phyloP scores from a whole-genome alignment of 2,888 invertebrate species.

The Hesperia comma region DNA sequence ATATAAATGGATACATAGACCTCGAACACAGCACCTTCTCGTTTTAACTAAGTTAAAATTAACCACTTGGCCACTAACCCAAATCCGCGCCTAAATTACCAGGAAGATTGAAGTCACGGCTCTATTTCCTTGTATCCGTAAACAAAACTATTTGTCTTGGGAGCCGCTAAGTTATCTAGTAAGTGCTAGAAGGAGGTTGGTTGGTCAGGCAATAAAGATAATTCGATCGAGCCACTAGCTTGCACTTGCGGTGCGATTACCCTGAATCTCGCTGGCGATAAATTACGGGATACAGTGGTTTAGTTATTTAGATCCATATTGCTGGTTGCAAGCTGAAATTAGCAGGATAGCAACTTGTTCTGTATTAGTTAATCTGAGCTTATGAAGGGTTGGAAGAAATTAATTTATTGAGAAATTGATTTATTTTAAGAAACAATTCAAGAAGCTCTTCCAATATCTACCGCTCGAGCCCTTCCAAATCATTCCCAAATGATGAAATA shows the following conservation, averaged over 20 bases:
- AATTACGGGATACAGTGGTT: conserved; percentile 4
- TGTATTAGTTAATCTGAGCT: neutral
- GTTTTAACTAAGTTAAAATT: no score
- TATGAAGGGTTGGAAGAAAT: no score
- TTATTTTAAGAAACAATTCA: no score
- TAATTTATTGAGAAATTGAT: no score
- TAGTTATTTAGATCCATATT: conserved; percentile 16
- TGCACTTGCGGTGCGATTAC: conserved; percentile 8
- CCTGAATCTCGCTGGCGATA: conserved; percentile 11
- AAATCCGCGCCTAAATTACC: no score
- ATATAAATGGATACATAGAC: no score
- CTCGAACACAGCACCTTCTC: no score
- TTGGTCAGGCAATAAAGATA: conserved; percentile 22
- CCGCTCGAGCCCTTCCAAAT: no score
- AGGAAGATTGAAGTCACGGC: neutral
- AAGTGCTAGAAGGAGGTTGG: conserved; percentile 19
- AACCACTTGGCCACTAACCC: neutral
- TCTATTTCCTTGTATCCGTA: neutral
- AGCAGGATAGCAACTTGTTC: neutral
- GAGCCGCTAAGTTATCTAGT: conserved; percentile 18
- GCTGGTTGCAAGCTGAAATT: neutral
- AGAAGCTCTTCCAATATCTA: no score
- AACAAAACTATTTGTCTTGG: conserved; percentile 10
- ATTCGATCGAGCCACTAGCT: conserved; percentile 20
- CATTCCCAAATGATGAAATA: no score